Conservation (phyloP, 1,140 invertebrate species). For the Akabosia matsudoensis region DNA sequence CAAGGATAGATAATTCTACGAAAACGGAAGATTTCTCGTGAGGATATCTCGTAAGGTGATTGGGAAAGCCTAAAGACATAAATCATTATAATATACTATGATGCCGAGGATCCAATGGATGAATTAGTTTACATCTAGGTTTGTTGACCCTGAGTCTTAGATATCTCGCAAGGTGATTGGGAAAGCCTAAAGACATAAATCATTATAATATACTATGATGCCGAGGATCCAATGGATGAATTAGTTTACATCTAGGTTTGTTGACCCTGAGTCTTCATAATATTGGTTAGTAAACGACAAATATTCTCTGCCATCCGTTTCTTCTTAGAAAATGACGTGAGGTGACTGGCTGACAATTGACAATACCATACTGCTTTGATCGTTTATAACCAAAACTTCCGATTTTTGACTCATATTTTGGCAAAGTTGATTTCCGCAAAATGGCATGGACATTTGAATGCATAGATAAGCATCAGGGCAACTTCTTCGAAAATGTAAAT, state of each 20-base stretch:
- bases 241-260: not conserved
- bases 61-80: too few species aligned
- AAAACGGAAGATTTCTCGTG: too few species aligned
- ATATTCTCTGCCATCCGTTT: too few species aligned
- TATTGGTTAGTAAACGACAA: too few species aligned
- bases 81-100: too few species aligned
- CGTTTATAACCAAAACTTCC: not conserved
- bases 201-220: too few species aligned
- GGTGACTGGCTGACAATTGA: not conserved
- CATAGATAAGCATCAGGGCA: not conserved
- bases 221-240: not conserved
- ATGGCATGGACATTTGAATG: not conserved
- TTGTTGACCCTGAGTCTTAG: not conserved
- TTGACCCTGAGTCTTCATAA: not conserved
- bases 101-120: not conserved
- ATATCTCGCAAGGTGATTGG: too few species aligned
- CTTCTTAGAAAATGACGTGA: too few species aligned
- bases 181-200: too few species aligned
- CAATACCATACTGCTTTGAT: not conserved
- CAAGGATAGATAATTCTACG: too few species aligned
- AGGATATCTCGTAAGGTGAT: too few species aligned
- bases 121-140: not conserved
- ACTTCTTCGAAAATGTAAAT: not conserved
- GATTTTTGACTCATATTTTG: not conserved
- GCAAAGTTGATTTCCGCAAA: not conserved